phyloP scores from a whole-genome alignment of 23 tunicate species.

The Corella eumyota region DNA sequence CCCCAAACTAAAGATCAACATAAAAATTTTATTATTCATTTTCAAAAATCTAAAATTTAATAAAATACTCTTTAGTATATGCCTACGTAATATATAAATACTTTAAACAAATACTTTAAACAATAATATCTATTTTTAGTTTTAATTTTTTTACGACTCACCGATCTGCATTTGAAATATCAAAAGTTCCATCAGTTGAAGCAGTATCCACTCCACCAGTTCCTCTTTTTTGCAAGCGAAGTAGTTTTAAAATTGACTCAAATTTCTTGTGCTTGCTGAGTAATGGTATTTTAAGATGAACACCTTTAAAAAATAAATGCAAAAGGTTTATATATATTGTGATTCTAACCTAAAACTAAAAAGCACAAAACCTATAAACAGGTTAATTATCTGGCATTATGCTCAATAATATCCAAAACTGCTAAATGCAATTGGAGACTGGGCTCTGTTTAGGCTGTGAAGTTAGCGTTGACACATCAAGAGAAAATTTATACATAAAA shows the following conservation, averaged over 20 bases:
- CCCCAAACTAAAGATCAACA: conserved; percentile 41
- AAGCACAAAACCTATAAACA: too few species aligned
- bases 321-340: too few species aligned
- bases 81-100: background rate
- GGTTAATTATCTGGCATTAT: too few species aligned
- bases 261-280: conserved; percentile 61
- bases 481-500: too few species aligned
- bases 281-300: conserved; percentile 44
- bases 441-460: too few species aligned
- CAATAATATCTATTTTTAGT: background rate
- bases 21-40: background rate
- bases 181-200: conserved; percentile 75
- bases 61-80: background rate
- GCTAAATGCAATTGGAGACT: too few species aligned
- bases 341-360: too few species aligned
- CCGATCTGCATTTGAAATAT: conserved; percentile 84
- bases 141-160: background rate
- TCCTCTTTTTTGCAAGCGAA: conserved; percentile 59
- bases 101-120: background rate
- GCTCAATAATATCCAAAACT: too few species aligned
- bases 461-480: too few species aligned
- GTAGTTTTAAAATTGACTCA: conserved; percentile 15
- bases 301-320: conserved; percentile 16
- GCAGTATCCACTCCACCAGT: conserved; percentile 92
- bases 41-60: background rate